Evolutionary conservation across 2,888 invertebrate genomes (phyloP).

Genomic region (Epirrita christyi): DNA sequence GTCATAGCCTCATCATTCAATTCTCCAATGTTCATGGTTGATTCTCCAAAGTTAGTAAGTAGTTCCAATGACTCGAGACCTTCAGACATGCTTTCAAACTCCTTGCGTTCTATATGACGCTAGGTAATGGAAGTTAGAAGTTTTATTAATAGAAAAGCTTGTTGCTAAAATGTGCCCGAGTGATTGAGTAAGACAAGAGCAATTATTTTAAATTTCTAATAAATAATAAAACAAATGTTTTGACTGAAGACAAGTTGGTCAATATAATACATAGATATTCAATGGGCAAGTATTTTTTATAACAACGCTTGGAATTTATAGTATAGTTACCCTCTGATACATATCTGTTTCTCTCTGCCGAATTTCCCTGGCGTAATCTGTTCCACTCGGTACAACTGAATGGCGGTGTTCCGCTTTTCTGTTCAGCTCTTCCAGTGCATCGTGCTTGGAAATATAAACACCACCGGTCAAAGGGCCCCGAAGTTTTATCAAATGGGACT

Average conservation of each 20-base stretch:
- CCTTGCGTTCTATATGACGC: conserved; percentile 45
- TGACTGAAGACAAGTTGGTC: no score
- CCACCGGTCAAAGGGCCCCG: conserved; percentile 69
- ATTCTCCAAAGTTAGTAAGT: conserved; percentile 56
- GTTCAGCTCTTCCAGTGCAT: conserved; percentile 54
- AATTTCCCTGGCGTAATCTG: conserved; percentile 66
- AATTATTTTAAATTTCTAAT: no score
- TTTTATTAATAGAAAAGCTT: no score
- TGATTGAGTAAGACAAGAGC: no score
- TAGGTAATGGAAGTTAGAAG: neutral
- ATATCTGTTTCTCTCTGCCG: conserved; percentile 60
- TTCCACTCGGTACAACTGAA: conserved; percentile 59
- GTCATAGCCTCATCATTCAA: conserved; percentile 72
- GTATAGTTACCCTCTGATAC: conserved; percentile 59
- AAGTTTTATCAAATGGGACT: conserved; percentile 57
- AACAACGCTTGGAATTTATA: neutral
- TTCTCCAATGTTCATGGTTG: conserved; percentile 56
- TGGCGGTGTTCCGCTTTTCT: conserved; percentile 66
- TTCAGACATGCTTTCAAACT: conserved; percentile 56
- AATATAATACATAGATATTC: no score
- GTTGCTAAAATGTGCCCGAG: no score
- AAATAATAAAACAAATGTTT: no score
- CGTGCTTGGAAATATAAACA: conserved; percentile 59
- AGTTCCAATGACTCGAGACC: conserved; percentile 72
- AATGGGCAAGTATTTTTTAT: no score